These are phyloP conservation scores for Drosophila ironensis DNA, from an alignment of 1,140 invertebrate species.

Conservation along the genomic window DNA sequence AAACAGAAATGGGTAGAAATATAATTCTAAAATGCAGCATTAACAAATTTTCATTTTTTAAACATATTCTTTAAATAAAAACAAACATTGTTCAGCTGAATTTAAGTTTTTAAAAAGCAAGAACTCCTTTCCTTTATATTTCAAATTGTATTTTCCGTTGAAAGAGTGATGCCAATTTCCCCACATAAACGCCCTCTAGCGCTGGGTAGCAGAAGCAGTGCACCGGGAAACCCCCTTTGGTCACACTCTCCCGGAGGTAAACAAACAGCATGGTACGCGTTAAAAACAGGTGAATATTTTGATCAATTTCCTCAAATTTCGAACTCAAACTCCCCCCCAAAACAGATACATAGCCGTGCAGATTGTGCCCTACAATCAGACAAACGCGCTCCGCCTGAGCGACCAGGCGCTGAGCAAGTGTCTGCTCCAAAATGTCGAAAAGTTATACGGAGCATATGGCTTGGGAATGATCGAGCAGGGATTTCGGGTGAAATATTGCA, in stretches of 20 bases:
- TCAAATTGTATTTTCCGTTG: no score
- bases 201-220: background rate
- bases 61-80: no score
- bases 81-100: no score
- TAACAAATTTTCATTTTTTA: no score
- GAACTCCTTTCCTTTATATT: no score
- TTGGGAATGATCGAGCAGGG: slow-evolving; percentile 86
- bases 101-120: no score
- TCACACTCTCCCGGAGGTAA: background rate
- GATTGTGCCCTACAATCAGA: slow-evolving; percentile 82
- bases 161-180: no score
- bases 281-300: slow-evolving; percentile 85
- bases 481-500: slow-evolving; percentile 90
- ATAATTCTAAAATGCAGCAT: no score
- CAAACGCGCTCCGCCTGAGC: slow-evolving; percentile 84
- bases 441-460: slow-evolving; percentile 89
- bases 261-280: slow-evolving; percentile 85
- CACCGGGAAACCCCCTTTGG: background rate
- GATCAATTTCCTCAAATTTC: slow-evolving; percentile 17
- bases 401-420: slow-evolving; percentile 84
- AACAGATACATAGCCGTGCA: slow-evolving; percentile 86
- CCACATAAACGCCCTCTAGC: no score
- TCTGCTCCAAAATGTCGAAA: slow-evolving; percentile 85
- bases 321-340: background rate
- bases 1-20: no score